Evolutionary conservation across 2,113 vertebrate genomes (phyloP), one percentile per base, ranked within the genome.

Genomic region (Kryptolebias marmoratus): DNA sequence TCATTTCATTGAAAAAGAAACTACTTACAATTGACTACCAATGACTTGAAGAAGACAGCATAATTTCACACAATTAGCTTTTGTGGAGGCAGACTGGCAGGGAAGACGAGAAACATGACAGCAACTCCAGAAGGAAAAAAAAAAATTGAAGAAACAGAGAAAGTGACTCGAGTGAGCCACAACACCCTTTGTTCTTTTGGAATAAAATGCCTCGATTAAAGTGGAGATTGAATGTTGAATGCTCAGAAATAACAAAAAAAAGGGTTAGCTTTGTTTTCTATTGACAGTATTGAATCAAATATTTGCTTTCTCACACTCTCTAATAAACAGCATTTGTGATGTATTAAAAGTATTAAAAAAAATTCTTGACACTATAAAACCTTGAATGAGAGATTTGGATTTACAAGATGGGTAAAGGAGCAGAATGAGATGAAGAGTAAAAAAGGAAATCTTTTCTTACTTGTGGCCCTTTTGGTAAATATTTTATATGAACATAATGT

Each of bases 31-130:
- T 84, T 72, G 80, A 79, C 68, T 76, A 78, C 71, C 59, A 73
- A 79, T 81, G 83, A 68, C 82, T 75, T 71, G 73, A 79, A 68
- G 71, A 82, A 81, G 82, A 86, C 89, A 73, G 84, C 70, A 78
- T 91, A 75, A 90, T 92, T 88, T 89, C 84, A 82, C 79, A 90
- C 68, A 81, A 89, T 87, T 88, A 80, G 72, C 76, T 85, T 89
- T 84, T 89, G 81, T 84, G 76, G 66, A 80, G 69, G 78, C 72
- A 84, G 75, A 87, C 59, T 68, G 64, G 68, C 22, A 36, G 50
- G 73, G 74, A 42, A 73, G 68, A 79, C 68, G 69, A 83, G 57
- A 85, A 78, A 79, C 75, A 84, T 58, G 71, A 87, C 68, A 81
- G 79, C 30, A 75, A 75, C 62, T 79, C 55, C 63, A 36, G 28